Conservation (phyloP, 2,888 invertebrate species). For the Cotesia congregata region DNA sequence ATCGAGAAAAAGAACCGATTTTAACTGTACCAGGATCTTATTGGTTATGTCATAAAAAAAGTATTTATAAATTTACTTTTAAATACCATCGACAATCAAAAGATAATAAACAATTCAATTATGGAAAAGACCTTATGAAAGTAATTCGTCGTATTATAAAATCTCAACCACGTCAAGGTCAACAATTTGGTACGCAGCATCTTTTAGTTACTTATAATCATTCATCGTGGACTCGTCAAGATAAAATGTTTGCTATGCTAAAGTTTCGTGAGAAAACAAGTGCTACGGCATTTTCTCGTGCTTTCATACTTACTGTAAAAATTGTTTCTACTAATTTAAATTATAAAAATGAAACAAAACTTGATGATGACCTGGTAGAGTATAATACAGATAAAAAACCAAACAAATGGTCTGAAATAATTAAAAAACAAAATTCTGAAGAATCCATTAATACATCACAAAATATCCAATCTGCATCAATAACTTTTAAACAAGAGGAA, state of each 20-base stretch:
- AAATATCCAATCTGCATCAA: neutral
- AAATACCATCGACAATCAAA: constrained; percentile 61
- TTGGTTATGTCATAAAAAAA: constrained; percentile 66
- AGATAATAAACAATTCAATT: constrained; percentile 54
- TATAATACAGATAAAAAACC: constrained; percentile 7
- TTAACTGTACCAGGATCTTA: constrained; percentile 66
- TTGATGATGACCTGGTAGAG: constrained; percentile 15
- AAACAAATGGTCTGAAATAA: constrained; percentile 1
- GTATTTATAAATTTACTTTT: constrained; percentile 66
- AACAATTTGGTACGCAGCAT: constrained; percentile 64
- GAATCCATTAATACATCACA: neutral
- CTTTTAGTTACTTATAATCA: constrained; percentile 64
- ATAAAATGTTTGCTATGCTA: constrained; percentile 65
- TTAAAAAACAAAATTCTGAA: neutral
- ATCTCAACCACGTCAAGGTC: constrained; percentile 61
- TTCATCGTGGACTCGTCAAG: constrained; percentile 64
- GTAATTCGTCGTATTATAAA: constrained; percentile 65
- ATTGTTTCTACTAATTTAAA: constrained; percentile 24
- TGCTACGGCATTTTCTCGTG: constrained; percentile 58
- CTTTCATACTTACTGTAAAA: constrained; percentile 63
- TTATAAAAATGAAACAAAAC: neutral
- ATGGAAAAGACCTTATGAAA: constrained; percentile 65
- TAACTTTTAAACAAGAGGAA: neutral
- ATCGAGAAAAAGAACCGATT: constrained; percentile 56
- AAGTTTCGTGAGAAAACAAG: constrained; percentile 61